These are phyloP conservation scores for Oplegnathus fasciatus DNA, from an alignment of 2,113 vertebrate species.

Conservation along the genomic window DNA sequence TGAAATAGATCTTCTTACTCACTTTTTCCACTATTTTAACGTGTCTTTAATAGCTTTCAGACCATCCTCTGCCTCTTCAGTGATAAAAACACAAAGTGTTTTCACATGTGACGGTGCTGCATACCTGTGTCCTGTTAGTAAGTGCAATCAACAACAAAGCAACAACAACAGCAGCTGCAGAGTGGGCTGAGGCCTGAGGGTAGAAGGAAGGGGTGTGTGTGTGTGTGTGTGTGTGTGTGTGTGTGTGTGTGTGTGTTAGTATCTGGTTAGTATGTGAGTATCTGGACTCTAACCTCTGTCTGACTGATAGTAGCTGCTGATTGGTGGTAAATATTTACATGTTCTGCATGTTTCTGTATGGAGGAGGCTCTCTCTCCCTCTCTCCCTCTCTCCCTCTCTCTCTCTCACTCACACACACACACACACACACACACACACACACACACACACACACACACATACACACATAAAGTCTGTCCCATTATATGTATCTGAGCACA, in stretches of 20 bases:
- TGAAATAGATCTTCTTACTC: conserved; percentile 11
- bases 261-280: conserved; percentile 22
- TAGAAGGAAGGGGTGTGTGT: conserved; percentile 62
- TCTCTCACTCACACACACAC: conserved; percentile 7
- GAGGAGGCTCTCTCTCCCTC: conserved; percentile 36
- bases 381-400: too few species aligned
- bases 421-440: background rate
- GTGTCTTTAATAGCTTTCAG: conserved; percentile 42
- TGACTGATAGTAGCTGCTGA: conserved; percentile 58
- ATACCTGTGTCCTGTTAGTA: conserved; percentile 63
- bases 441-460: too few species aligned
- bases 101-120: conserved; percentile 40
- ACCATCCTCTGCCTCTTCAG: conserved; percentile 26
- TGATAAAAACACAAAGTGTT: conserved; percentile 59
- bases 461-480: too few species aligned
- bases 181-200: conserved; percentile 59
- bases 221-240: conserved; percentile 31
- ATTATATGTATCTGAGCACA: too few species aligned
- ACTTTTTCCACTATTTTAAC: conserved; percentile 43
- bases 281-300: conserved; percentile 5
- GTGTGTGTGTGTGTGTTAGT: conserved; percentile 22
- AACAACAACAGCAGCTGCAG: conserved; percentile 62
- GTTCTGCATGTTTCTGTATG: conserved; percentile 30
- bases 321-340: conserved; percentile 73
- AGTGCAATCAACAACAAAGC: conserved; percentile 62